Conservation (phyloP, 64 coral and sea anemone genomes). For the Pocillopora verrucosa region DNA sequence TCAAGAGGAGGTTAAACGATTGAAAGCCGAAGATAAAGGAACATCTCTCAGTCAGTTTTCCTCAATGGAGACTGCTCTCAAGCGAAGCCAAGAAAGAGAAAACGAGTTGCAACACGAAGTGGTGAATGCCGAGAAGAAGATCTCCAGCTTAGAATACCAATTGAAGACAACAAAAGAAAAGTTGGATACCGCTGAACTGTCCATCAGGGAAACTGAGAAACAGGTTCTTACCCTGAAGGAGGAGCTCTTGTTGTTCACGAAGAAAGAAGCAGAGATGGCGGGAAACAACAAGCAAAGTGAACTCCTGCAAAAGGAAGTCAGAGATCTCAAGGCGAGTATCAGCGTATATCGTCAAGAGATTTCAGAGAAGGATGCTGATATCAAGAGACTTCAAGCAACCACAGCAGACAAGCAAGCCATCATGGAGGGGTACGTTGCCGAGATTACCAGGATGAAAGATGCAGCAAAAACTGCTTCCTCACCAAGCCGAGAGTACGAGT, state of each 20-base stretch:
- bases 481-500: not conserved
- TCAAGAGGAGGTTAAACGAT: not conserved
- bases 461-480: not conserved
- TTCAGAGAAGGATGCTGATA: not conserved
- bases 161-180: conserved; percentile 67
- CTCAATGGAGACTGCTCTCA: conserved; percentile 57
- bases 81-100: conserved; percentile 78
- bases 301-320: not conserved
- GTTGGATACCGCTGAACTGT: conserved; percentile 45
- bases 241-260: conserved; percentile 57
- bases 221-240: conserved; percentile 66
- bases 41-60: conserved; percentile 48
- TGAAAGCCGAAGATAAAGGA: conserved; percentile 35
- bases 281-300: conserved; percentile 30
- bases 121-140: conserved; percentile 77
- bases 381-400: conserved; percentile 6
- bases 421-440: conserved; percentile 16
- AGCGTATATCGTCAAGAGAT: not conserved
- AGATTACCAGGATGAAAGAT: not conserved
- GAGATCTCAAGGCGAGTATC: not conserved
- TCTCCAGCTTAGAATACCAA: conserved; percentile 73
- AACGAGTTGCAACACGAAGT: conserved; percentile 73
- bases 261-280: conserved; percentile 54
- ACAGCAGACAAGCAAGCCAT: conserved; percentile 7
- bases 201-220: conserved; percentile 57